phyloP scores from a whole-genome alignment of 2,888 invertebrate species.

The Micoletzkya japonica region DNA sequence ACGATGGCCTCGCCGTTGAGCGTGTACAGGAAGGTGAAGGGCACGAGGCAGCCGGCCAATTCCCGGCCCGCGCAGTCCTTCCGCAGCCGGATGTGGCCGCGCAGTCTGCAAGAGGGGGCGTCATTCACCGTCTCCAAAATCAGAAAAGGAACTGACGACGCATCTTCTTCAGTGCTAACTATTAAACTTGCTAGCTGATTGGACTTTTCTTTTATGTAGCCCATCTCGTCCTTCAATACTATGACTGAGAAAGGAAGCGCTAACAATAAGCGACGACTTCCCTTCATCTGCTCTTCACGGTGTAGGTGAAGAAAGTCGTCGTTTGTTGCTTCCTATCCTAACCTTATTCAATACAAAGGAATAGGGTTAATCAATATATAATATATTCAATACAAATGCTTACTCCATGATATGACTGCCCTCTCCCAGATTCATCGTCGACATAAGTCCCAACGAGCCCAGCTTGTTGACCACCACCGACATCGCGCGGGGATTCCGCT shows the following conservation, averaged over 20 bases:
- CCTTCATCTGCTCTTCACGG: no score
- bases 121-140: not conserved
- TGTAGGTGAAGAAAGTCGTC: no score
- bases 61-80: slow-evolving; percentile 5
- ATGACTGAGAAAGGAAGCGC: no score
- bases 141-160: no score
- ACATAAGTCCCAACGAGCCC: not conserved
- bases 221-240: no score
- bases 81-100: not conserved
- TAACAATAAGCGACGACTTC: no score
- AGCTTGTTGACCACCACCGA: not conserved
- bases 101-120: not conserved
- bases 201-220: no score
- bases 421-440: not conserved
- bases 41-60: not conserved
- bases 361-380: not conserved
- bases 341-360: no score
- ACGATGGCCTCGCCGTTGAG: not conserved
- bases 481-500: not conserved
- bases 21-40: not conserved
- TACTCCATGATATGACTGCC: slow-evolving; percentile 15
- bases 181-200: no score
- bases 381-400: not conserved
- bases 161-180: no score
- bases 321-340: no score